phyloP scores from a whole-genome alignment of 1,140 invertebrate genomes.

The Heliconius eleuchia region DNA sequence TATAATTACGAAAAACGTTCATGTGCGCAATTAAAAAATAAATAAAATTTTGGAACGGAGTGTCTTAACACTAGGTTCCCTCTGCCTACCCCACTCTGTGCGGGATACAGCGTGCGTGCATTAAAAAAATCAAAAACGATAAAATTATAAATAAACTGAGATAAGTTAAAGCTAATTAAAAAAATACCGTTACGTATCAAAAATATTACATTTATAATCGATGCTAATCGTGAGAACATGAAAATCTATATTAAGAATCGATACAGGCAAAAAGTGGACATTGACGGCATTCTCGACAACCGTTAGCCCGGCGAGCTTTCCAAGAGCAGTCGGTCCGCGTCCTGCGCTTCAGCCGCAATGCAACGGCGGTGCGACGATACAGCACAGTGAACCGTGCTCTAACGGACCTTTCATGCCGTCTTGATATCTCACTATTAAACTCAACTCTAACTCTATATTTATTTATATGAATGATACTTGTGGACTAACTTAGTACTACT shows the following conservation, averaged over 20 bases:
- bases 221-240: conserved; percentile 45
- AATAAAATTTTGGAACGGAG: too few species aligned
- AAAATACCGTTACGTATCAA: conserved; percentile 18
- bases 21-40: not conserved
- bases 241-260: conserved; percentile 57
- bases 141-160: not conserved
- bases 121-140: not conserved
- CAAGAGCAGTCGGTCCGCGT: conserved; percentile 25
- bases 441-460: not conserved
- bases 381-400: conserved; percentile 15
- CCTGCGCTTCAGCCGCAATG: conserved; percentile 13
- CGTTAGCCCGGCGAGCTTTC: conserved; percentile 63
- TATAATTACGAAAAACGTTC: not conserved
- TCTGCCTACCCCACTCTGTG: too few species aligned
- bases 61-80: too few species aligned
- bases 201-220: conserved; percentile 47
- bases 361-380: conserved; percentile 19
- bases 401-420: conserved; percentile 18
- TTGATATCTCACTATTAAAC: not conserved
- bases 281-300: conserved; percentile 64
- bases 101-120: too few species aligned
- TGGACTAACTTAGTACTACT: not conserved
- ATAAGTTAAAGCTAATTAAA: not conserved
- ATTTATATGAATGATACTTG: not conserved
- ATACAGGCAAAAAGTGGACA: conserved; percentile 23